A percentile compares a stretch with the other conserved stretches of the same genome.
Conservation (phyloP, 2,797 vertebrate species). For the Oreortyx pictus region DNA sequence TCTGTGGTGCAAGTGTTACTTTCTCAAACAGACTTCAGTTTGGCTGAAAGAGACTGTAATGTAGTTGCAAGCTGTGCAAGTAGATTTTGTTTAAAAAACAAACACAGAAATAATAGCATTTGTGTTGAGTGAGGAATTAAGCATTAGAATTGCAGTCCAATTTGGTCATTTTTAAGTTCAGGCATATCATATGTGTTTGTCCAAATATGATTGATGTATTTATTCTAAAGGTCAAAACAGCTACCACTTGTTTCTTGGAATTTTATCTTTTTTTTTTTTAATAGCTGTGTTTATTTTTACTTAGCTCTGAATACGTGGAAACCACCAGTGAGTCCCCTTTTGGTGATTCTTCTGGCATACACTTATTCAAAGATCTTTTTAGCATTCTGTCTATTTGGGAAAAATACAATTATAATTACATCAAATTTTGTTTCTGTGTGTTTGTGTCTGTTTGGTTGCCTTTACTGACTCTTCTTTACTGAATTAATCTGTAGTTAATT, state of each 20-base stretch:
- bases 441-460: not conserved
- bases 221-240: not conserved
- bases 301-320: not conserved
- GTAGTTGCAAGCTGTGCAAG: not conserved
- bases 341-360: not conserved
- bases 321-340: not conserved
- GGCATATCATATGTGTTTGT: not conserved
- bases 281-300: not conserved
- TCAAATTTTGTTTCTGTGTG: not conserved
- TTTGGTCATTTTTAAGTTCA: not conserved
- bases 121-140: not conserved
- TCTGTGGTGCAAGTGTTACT: not conserved
- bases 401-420: not conserved
- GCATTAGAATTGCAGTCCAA: not conserved
- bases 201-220: not conserved
- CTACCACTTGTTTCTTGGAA: not conserved
- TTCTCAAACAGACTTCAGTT: not conserved
- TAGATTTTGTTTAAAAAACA: not conserved
- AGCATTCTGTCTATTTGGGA: not conserved
- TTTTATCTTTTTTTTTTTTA: not conserved
- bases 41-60: not conserved
- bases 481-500: constrained; percentile 82
- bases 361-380: not conserved
- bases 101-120: not conserved
- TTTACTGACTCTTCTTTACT: constrained; percentile 29